A percentile compares a stretch with the other conserved stretches of the same genome.
Evolutionary conservation across 1,140 invertebrate species (phyloP).

Genomic region (Zophobas atratus): DNA sequence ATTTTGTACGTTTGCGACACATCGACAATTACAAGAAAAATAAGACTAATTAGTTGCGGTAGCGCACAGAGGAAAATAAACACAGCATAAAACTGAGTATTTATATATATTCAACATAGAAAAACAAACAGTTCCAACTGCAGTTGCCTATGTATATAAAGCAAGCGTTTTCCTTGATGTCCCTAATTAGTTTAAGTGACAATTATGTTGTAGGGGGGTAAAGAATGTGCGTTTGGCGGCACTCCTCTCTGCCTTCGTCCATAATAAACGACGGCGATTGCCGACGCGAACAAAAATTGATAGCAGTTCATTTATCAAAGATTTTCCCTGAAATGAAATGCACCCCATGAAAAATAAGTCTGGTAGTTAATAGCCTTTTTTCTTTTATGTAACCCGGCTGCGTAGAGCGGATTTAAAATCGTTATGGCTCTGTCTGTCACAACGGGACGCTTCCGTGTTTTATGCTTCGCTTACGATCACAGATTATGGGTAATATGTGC

Average conservation of each 20-base stretch:
- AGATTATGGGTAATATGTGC: slow-evolving; percentile 57
- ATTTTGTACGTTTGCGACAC: slow-evolving; percentile 16
- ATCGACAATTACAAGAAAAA: slow-evolving; percentile 25
- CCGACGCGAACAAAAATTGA: slow-evolving; percentile 59
- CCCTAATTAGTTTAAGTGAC: slow-evolving; percentile 8
- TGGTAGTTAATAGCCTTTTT: slow-evolving; percentile 53
- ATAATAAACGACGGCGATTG: slow-evolving; percentile 37
- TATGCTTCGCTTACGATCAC: slow-evolving; percentile 57
- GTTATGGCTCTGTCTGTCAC: slow-evolving; percentile 56
- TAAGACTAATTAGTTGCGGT: slow-evolving; percentile 23
- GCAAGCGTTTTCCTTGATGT: neutral
- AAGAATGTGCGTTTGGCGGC: neutral
- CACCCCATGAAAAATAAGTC: slow-evolving; percentile 58
- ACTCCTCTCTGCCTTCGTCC: slow-evolving; percentile 2
- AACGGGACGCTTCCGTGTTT: slow-evolving; percentile 52
- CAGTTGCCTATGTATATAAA: neutral
- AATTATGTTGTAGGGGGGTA: slow-evolving; percentile 3
- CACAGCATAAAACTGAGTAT: slow-evolving; percentile 15
- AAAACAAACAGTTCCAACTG: neutral
- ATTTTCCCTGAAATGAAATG: slow-evolving; percentile 60
- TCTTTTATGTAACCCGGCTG: slow-evolving; percentile 43
- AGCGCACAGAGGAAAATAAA: slow-evolving; percentile 22
- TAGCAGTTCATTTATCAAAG: slow-evolving; percentile 60
- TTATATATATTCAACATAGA: slow-evolving; percentile 15
- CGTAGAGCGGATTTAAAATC: slow-evolving; percentile 56